Conservation (phyloP, 30 jellyfish, hydroid and myxozoan genomes). For the Aurelia sp. region DNA sequence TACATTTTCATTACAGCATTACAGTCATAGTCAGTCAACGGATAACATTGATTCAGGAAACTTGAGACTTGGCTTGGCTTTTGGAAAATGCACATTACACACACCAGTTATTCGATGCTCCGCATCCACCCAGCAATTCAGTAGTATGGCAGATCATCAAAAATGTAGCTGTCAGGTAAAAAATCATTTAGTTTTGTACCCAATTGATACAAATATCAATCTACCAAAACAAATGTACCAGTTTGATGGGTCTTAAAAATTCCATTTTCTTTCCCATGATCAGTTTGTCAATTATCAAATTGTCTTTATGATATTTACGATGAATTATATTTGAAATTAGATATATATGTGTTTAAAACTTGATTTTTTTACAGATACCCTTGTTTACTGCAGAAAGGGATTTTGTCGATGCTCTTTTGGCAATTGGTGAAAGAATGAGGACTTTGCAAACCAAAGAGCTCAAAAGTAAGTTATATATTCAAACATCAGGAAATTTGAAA, state of each 20-base stretch:
- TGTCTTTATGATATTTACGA: too few relatives aligned
- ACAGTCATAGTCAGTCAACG: slow-evolving; percentile 84
- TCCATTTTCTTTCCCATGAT: too few relatives aligned
- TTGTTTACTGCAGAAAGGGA: slow-evolving; percentile 97
- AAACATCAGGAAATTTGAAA: background rate
- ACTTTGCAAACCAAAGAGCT: slow-evolving; percentile 88
- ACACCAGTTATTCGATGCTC: slow-evolving; percentile 73
- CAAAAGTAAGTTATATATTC: slow-evolving; percentile 63
- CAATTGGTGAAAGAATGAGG: slow-evolving; percentile 92
- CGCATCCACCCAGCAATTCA: slow-evolving; percentile 64
- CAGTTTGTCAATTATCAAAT: too few relatives aligned
- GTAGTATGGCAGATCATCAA: slow-evolving; percentile 50
- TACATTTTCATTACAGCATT: slow-evolving; percentile 15
- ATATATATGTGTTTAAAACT: too few relatives aligned
- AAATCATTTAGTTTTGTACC: background rate
- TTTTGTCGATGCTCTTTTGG: slow-evolving; percentile 87
- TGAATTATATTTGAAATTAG: too few relatives aligned
- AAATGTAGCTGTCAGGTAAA: slow-evolving; percentile 94
- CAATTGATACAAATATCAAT: background rate
- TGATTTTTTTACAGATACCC: slow-evolving; percentile 73
- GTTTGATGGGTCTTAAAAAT: too few relatives aligned
- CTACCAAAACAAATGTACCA: too few relatives aligned
- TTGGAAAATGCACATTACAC: slow-evolving; percentile 93
- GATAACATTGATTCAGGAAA: slow-evolving; percentile 84
- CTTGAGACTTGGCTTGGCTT: slow-evolving; percentile 89